phyloP scores from a whole-genome alignment of 1,140 invertebrate species.

The Apocrypta bakeri region DNA sequence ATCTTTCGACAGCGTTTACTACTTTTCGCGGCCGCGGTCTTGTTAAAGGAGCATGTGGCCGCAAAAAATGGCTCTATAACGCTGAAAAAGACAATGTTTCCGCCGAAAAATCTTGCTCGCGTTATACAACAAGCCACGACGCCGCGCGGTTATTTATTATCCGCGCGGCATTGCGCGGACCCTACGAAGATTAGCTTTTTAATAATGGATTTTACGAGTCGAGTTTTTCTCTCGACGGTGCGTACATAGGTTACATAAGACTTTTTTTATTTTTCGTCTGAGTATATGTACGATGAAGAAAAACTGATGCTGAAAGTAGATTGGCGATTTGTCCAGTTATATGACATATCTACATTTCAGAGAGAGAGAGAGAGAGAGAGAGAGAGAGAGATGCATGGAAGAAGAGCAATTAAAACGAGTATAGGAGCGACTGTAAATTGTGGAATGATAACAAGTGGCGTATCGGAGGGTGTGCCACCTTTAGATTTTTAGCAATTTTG shows the following conservation, averaged over 20 bases:
- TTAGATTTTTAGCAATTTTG: conserved; percentile 63
- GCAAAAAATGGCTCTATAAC: not conserved
- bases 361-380: not conserved
- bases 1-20: conserved; percentile 70
- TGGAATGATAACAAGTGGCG: not conserved
- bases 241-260: not conserved
- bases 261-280: too few species aligned
- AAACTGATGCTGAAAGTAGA: conserved; percentile 2
- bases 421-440: not conserved
- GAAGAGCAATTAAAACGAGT: not conserved
- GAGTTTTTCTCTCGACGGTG: not conserved
- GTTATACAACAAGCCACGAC: not conserved
- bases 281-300: too few species aligned
- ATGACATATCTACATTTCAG: too few species aligned
- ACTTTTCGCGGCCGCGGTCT: conserved; percentile 42
- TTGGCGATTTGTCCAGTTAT: conserved; percentile 11
- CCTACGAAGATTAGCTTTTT: conserved; percentile 15
- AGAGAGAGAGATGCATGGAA: too few species aligned
- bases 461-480: conserved; percentile 2
- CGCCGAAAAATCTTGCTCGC: conserved; percentile 30
- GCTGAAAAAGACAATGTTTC: not conserved
- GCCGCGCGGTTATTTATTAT: not conserved
- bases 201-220: conserved; percentile 36
- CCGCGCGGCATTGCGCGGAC: too few species aligned
- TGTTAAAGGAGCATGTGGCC: conserved; percentile 23